Evolutionary conservation across 2,113 vertebrate species (phyloP), one percentile per base, ranked within the genome.

Genomic region (Brachyhypopomus occidentalis): DNA sequence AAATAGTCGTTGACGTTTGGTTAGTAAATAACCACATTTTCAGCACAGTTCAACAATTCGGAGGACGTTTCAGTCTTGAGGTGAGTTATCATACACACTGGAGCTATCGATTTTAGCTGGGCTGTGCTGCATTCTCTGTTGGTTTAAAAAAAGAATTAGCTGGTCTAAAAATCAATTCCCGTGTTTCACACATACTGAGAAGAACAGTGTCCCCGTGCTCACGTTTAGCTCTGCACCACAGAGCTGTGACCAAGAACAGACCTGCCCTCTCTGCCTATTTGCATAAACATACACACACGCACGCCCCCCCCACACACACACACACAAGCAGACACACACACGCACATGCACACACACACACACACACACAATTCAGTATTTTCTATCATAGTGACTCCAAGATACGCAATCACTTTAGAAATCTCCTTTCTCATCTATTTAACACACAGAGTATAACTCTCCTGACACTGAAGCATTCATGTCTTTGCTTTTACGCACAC

Each of bases 121-220:
- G 19, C n/a, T 58, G n/a, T 71, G 56, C 30, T 71, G 41, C 19
- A 7, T 38, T 34, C 60, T 74, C 60, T 19, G n/a, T 38, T 64
- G 60, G 27, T 20, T 41, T 84, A 64, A 76, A 81, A 75, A 72
- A 81, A 66, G 34, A 84, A 52, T 72, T 45, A 73, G 55, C 58
- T 8, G 60, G 52, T 66, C 55, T 23, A 55, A 78, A 78, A 79
- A 82, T 70, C 79, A 63, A 75, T 85, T 85, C 56, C 64, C 75
- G 23, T 19, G 82, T 59, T 82, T 82, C 84, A 82, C 84, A 75
- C 75, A 73, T 73, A 23, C 79, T 74, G 74, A 74, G 70, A 64
- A 78, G 70, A 85, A 78, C 67, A 75, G 58, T 56, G 52, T 85
- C 67, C 82, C 64, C 55, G 23, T 55, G 25, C 77, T 75, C 36